phyloP scores from a whole-genome alignment of 1,140 invertebrate genomes.

The Batillaria attramentaria region DNA sequence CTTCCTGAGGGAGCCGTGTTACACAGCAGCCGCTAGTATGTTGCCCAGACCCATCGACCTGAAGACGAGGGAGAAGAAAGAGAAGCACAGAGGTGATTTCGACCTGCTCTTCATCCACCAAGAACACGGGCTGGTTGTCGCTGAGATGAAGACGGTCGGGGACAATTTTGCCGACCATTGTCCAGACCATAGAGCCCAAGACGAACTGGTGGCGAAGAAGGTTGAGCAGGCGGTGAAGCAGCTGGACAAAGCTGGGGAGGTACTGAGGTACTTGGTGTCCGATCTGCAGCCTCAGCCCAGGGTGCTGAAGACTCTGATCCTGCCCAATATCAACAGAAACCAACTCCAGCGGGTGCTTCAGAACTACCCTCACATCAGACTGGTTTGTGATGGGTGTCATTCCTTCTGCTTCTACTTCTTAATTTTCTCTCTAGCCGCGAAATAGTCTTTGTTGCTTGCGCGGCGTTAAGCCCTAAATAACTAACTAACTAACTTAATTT shows the following conservation, averaged over 20 bases:
- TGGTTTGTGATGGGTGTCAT: background rate
- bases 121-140: background rate
- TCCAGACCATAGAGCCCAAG: background rate
- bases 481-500: background rate
- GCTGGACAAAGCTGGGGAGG: background rate
- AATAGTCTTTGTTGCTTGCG: background rate
- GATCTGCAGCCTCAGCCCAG: background rate
- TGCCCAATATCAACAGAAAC: background rate
- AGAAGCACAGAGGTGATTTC: background rate
- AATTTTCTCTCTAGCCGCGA: background rate
- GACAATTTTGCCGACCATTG: background rate
- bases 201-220: background rate
- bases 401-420: background rate
- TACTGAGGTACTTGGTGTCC: background rate
- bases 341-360: background rate
- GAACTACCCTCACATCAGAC: background rate
- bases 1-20: background rate
- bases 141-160: background rate
- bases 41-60: background rate
- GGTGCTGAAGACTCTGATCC: background rate
- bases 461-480: background rate
- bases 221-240: background rate
- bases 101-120: background rate
- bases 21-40: background rate
- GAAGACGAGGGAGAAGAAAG: background rate